A percentile compares a stretch with the other conserved stretches of the same genome.
These are phyloP conservation scores for Epizoanthus fatuus DNA, from an alignment of 92 coral and sea anemone species.

Conservation along the genomic window DNA sequence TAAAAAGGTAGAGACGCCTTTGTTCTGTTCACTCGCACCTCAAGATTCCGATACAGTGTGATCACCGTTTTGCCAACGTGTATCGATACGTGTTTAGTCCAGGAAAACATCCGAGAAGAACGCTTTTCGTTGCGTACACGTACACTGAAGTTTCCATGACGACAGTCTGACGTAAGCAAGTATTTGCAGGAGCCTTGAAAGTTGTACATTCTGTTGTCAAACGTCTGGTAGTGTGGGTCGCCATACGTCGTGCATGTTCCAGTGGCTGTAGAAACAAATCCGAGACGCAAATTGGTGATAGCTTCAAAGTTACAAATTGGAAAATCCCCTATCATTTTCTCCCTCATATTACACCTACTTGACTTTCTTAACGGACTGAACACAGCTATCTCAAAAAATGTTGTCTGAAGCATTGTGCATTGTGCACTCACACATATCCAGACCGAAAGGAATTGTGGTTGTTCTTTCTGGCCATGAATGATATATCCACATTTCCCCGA, in stretches of 20 bases:
- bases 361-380: too few relatives aligned
- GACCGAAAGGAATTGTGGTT: too few relatives aligned
- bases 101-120: conserved; percentile 76
- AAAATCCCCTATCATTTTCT: neutral
- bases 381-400: too few relatives aligned
- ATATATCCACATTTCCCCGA: too few relatives aligned
- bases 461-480: too few relatives aligned
- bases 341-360: too few relatives aligned
- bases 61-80: conserved; percentile 81
- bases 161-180: conserved; percentile 89
- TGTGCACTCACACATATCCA: too few relatives aligned
- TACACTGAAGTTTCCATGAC: conserved; percentile 83
- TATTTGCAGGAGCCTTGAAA: conserved; percentile 96
- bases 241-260: conserved; percentile 98
- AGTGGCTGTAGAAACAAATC: conserved; percentile 71
- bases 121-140: conserved; percentile 96
- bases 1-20: conserved; percentile 78
- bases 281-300: neutral
- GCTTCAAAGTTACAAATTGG: neutral
- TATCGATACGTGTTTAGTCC: conserved; percentile 91
- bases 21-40: conserved; percentile 84
- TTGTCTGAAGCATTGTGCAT: too few relatives aligned
- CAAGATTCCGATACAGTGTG: conserved; percentile 68
- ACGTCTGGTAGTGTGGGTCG: conserved; percentile 98
- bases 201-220: conserved; percentile 97